phyloP scores from a whole-genome alignment of 2,888 invertebrate genomes.

The Sarcophaga variegata region DNA sequence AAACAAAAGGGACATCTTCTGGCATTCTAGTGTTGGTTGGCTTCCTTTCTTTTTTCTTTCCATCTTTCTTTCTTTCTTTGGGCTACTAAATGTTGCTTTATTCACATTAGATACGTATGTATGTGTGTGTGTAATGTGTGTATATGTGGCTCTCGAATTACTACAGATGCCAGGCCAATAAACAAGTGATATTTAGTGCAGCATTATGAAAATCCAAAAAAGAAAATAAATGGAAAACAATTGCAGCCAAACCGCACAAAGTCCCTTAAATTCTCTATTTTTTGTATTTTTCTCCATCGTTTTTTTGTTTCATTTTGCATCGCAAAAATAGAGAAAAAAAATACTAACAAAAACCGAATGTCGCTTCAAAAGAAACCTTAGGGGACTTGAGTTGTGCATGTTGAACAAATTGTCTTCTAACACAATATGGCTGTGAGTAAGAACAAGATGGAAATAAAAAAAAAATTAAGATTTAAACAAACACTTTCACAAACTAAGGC shows the following conservation, averaged over 20 bases:
- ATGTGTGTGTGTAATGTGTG: not conserved
- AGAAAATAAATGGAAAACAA: conserved; percentile 45
- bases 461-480: not conserved
- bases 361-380: conserved; percentile 43
- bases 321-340: not conserved
- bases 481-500: not conserved
- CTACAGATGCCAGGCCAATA: conserved; percentile 58
- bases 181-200: conserved; percentile 56
- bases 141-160: conserved; percentile 50
- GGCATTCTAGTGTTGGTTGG: conserved; percentile 13
- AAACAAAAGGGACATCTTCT: conserved; percentile 56
- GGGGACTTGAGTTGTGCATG: conserved; percentile 55
- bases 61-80: not conserved
- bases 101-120: conserved; percentile 6
- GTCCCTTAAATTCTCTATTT: not conserved
- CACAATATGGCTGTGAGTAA: conserved; percentile 46
- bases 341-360: conserved; percentile 4
- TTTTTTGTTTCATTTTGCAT: not conserved
- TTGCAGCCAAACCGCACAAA: conserved; percentile 50
- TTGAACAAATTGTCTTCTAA: conserved; percentile 53
- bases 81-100: conserved; percentile 28
- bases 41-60: not conserved
- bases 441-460: conserved; percentile 11
- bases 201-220: conserved; percentile 47
- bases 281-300: not conserved